phyloP scores from a whole-genome alignment of 2,797 vertebrate genomes.

The Cossypha niveicapilla region DNA sequence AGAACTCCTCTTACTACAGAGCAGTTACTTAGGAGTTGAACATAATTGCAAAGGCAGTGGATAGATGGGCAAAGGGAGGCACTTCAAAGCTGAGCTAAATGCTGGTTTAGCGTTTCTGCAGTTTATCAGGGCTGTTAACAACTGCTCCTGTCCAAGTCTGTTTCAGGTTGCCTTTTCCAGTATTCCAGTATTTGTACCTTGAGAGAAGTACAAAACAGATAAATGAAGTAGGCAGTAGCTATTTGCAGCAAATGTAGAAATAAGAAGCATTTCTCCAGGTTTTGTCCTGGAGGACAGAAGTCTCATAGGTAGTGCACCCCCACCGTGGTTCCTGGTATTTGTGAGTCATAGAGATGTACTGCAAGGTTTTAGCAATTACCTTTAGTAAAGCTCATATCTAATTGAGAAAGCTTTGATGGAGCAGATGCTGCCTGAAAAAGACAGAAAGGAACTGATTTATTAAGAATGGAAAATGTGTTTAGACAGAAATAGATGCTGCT shows the following conservation, averaged over 20 bases:
- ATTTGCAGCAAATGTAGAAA: not conserved
- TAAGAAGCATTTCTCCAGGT: not conserved
- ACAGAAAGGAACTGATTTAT: conserved; percentile 1
- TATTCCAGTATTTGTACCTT: not conserved
- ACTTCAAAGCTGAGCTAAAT: not conserved
- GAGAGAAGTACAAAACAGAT: not conserved
- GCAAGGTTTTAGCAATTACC: conserved; percentile 1
- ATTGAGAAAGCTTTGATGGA: not conserved
- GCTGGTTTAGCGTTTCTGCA: not conserved
- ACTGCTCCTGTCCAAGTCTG: not conserved
- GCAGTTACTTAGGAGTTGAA: not conserved
- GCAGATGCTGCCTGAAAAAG: conserved; percentile 1
- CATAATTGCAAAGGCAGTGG: not conserved
- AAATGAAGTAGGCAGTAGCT: not conserved
- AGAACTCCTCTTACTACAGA: not conserved
- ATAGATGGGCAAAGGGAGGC: not conserved
- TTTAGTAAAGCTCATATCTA: not conserved
- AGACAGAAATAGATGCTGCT: not conserved
- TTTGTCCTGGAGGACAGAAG: not conserved
- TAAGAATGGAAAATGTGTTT: not conserved
- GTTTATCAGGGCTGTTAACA: not conserved
- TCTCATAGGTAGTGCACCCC: not conserved
- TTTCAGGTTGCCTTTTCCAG: not conserved
- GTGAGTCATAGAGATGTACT: not conserved
- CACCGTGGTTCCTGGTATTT: accelerated